Conservation (phyloP, 2,113 vertebrate species). For the Anoura caudifer region DNA sequence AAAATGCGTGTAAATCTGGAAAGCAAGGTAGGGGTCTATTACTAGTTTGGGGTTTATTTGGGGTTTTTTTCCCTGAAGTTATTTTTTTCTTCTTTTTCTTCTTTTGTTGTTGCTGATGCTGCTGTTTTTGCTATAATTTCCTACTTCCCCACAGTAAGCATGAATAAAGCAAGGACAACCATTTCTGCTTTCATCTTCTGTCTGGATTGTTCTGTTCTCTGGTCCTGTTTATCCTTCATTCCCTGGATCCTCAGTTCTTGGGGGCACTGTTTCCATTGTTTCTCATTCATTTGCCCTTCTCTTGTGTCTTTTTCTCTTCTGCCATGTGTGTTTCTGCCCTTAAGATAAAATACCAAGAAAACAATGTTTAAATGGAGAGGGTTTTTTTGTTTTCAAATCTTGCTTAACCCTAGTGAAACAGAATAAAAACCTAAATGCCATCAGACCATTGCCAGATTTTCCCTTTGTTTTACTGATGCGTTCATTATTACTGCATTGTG, state of each 20-base stretch:
- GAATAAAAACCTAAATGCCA: background rate
- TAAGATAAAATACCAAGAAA: slow-evolving; percentile 3
- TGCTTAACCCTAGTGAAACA: background rate
- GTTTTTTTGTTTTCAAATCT: background rate
- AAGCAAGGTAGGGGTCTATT: background rate
- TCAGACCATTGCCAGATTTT: background rate
- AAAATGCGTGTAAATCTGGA: background rate
- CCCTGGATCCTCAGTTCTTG: background rate
- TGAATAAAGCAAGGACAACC: background rate
- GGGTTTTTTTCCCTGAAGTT: background rate
- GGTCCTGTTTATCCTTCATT: background rate
- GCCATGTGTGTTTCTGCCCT: background rate
- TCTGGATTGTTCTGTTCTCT: background rate
- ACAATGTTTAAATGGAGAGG: background rate
- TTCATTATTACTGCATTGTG: background rate
- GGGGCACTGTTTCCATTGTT: background rate
- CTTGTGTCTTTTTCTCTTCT: slow-evolving; percentile 1
- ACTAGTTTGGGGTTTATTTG: background rate
- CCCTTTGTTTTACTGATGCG: background rate
- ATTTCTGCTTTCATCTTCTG: background rate
- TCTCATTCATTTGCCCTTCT: background rate
- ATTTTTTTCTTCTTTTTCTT: background rate
- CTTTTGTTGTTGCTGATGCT: background rate
- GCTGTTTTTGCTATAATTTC: background rate
- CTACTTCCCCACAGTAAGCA: background rate